Evolutionary conservation across 2,113 vertebrate genomes (phyloP), one percentile per base, ranked within the genome.

Genomic region (Lethenteron camtschaticum): DNA sequence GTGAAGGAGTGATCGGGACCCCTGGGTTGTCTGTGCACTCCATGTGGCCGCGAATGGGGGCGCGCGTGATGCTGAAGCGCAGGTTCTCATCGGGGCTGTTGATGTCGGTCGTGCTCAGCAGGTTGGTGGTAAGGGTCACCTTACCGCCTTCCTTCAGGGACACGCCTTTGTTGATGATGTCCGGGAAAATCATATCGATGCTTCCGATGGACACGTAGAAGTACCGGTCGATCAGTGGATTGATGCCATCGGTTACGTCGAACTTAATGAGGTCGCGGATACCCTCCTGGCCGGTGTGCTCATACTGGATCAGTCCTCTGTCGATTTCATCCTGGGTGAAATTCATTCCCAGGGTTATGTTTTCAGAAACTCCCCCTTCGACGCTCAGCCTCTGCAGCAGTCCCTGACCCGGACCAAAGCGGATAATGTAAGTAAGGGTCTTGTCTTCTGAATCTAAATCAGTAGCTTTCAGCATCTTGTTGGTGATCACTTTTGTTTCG

Each of bases 41-140:
- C 57, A 96, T 78, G 76, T 90, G 89, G 55, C 92, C 92, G 75
- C 88, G 83, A 71, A 83, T 74, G 0, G 92, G 92, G 10, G 87
- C 81, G 68, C 88, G 81, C 57, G 92, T 96, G 75, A 96, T 85
- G 60, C 86, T 96, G 74, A 95, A 96, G 68, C 89, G 80, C 71
- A 96, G 81, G 73, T 88, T 83, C 73, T 96, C 90, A 73, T 96
- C 90, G 7, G 90, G 92, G 71, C 90, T 96, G 75, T 96, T 96
- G 69, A 90, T 79, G 76, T 96, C 92, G 69, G 85, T 90, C 1
- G 92, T 96, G 71, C 90, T 96, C 14, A 96, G 85, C 55, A 96
- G 76, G 76, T 96, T 87, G n/a, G 92, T 96, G 2, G 89, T 96
- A 68, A 96, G 81, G 2, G 83, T 88, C 60, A 91, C 89, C 69